Base-by-base conservation (phyloP, 2,888 invertebrate genomes). In the Eubasilissa splendida region DNA sequence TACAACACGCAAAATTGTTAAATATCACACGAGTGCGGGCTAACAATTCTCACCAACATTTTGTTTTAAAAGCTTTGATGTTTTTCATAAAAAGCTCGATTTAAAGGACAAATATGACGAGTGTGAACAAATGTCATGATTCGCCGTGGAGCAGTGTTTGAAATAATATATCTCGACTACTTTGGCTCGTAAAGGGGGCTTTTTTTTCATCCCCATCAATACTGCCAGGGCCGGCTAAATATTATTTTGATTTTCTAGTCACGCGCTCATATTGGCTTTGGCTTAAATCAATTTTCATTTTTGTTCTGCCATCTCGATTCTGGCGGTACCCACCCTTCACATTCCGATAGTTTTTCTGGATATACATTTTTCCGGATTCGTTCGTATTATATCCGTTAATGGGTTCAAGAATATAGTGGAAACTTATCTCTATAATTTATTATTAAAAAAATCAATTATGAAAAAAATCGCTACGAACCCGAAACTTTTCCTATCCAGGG, bases 221-320 rank as follows among this genome's bases (percentile, higher is more conserved):
- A 63, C 63, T 33, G 63, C 33, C 63, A 63, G 63, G 63, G 33
- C 63, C n/a, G 5, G 63, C 63, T 42, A 33, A 33, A 33, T 63
- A 63, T 63, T 42, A 63, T 63, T 33, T 42, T 33, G 22, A 33
- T 33, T 42, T 42, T 42, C 63, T 42, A 12, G 11, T 63, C 63
- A 63, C 63, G 63, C 31, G 11, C 33, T 42, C 63, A 33, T 63
- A 33, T 63, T 63, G 63, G 63, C 63, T 63, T 63, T 42, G 9
- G 63, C 11, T 63, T 42, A 63, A 63, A 63, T 63, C 63, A 63
- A 33, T 63, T 63, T 63, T 42, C 12, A 63, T 31, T 33, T 63
- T 63, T 31, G 63, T 63, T 63, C 42, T 12, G 42, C 42, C 63
- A 33, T 31, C 33, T 42, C 63, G 33, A 63, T 63, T 63, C 63